Evolutionary conservation across 2,113 vertebrate genomes (phyloP), one percentile per base, ranked within the genome.

Genomic region (Glareola pratincola): DNA sequence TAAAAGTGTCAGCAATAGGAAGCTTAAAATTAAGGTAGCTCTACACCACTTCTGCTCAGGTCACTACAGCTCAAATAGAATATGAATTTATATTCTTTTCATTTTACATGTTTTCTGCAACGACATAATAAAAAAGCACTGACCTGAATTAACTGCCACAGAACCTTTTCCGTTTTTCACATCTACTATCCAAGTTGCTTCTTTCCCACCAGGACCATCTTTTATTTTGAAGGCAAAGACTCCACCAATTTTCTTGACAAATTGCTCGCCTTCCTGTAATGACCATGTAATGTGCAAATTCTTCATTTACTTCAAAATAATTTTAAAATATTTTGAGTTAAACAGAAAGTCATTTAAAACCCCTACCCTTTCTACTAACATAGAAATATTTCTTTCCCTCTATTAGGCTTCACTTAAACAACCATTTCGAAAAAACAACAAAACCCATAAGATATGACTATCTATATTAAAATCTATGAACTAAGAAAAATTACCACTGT

Each of bases 201-300:
- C 99, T 92, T 98, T 98, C 67, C 99, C 99, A 7, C 62, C 98
- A 11, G 99, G 99, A 43, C 99, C 99, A 37, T 99, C 98, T 93
- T 98, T 99, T 96, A 99, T 98, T 95, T 99, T 99, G 84, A 99
- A 99, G 59, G 99, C 98, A 97, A 99, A 99, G 88, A 99, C 93
- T n/a, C 98, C 99, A 23, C 99, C 98, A 2, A 99, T 98, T 98
- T 99, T 99, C 98, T 99, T 99, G 47, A 99, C 99, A 74, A 98
- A 98, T 7, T 98, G 91, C 60, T 99, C 99, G 51, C 99, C 99
- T 86, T 99, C 99, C 99, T 99, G 98, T 81, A 98, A 92, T 27
- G 50, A 89, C 12, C 80, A 86, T 1, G 1, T 11, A 92, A 89
- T 4, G 1, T 57, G 32, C 32, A 87, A 91, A 56, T 68, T 37